Conservation (phyloP, 2,888 invertebrate genomes). For the Electrophaes corylata region DNA sequence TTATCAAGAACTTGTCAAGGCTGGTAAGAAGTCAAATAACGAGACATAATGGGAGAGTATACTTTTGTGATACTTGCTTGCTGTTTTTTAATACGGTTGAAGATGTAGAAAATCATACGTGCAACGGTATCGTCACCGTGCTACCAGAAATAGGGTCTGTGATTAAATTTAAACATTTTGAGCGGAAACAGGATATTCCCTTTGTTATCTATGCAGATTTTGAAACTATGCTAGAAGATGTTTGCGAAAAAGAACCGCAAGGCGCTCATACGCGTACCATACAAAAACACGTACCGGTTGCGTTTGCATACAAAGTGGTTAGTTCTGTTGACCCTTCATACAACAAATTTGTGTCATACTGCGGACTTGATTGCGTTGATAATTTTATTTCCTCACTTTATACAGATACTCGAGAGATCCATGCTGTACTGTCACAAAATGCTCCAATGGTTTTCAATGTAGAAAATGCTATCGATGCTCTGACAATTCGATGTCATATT, state of each 20-base stretch:
- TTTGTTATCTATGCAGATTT: no score
- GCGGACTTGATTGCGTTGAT: no score
- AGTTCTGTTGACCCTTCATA: not conserved
- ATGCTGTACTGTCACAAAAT: not conserved
- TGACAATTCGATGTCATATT: constrained; percentile 5
- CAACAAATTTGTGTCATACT: not conserved
- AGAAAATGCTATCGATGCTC: not conserved
- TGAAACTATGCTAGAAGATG: constrained; percentile 3
- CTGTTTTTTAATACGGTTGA: constrained; percentile 2
- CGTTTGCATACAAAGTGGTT: not conserved
- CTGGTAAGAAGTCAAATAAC: constrained; percentile 6
- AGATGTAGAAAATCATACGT: not conserved
- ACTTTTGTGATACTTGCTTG: constrained; percentile 9
- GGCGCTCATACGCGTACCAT: not conserved
- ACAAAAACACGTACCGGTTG: not conserved
- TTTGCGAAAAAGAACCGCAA: no score
- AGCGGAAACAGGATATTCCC: constrained; percentile 3
- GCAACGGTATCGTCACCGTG: constrained; percentile 3
- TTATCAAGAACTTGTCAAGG: not conserved
- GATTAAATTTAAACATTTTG: constrained; percentile 1
- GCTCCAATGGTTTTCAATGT: not conserved
- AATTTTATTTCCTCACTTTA: no score
- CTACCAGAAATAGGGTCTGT: constrained; percentile 9
- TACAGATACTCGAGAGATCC: no score
- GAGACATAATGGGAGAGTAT: constrained; percentile 3